Evolutionary conservation across 2,797 vertebrate genomes (phyloP), one percentile per base, ranked within the genome.

Genomic region (Nasua narica): DNA sequence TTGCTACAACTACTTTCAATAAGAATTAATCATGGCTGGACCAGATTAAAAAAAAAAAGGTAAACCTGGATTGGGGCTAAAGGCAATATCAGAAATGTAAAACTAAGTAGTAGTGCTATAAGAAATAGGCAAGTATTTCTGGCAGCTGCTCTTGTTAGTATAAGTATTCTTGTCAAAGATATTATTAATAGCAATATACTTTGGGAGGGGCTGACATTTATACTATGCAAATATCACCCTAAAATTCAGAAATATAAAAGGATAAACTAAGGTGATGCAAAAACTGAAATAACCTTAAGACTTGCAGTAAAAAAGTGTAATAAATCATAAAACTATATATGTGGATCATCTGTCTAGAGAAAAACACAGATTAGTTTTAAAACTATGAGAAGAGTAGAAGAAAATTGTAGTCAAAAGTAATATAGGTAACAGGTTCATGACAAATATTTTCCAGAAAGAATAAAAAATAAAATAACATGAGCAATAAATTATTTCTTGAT

Each of bases 131-230:
- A 98, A 98, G 92, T 96, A 98, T 98, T 98, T 98, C 95, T 98
- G 97, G 98, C 99, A 99, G 98, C 98, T 99, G 98, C 97, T 98
- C 97, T 94, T 83, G 96, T 98, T 96, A 98, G 98, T 97, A 97
- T 86, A 97, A 98, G 97, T 96, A 98, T 98, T 98, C 98, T 97
- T 96, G 91, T 85, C 96, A 97, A 97, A 97, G 95, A 85, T 94
- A 98, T 98, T 99, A 99, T 99, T 98, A 99, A 99, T 99, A 99
- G 99, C 97, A 98, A 94, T 95, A 82, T 78, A 97, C 97, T 98
- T 98, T 95, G 95, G 97, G 98, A 98, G 97, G 98, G 95, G 95
- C 72, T 95, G 96, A 91, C 97, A 98, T 97, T 98, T 98, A 97
- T 93, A 98, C 95, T 97, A 74, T 82, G 54, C 94, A 98, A 98